Evolutionary conservation across 2,797 vertebrate species (phyloP).

Genomic region (Basileuterus tristriatus): DNA sequence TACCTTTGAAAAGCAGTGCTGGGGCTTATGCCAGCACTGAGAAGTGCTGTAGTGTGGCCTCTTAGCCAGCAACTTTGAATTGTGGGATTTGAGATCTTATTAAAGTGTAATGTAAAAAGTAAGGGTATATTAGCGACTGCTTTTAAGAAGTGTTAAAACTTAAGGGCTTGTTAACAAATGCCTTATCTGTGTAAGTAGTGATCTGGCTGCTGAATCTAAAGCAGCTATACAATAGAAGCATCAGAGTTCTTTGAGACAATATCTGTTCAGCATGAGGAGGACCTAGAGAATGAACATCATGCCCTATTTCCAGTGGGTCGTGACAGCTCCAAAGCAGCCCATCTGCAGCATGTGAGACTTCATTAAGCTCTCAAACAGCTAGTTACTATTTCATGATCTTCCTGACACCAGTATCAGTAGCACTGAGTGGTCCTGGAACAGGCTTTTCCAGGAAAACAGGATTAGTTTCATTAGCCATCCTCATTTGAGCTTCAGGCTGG

Average conservation of each 20-base stretch:
- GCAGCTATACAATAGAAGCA: background rate
- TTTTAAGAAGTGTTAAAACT: background rate
- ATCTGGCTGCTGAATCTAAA: background rate
- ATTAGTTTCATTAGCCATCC: background rate
- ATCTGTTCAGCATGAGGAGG: background rate
- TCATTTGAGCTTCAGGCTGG: background rate
- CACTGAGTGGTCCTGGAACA: background rate
- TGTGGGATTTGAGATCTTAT: background rate
- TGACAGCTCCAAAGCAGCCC: background rate
- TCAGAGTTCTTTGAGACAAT: background rate
- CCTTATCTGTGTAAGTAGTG: background rate
- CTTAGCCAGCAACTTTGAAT: accelerated
- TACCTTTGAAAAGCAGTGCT: background rate
- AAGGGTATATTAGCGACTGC: background rate
- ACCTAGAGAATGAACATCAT: background rate
- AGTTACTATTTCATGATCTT: background rate
- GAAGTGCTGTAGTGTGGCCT: background rate
- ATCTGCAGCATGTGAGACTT: background rate
- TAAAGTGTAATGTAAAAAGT: background rate
- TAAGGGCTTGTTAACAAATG: background rate
- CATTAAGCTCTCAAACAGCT: background rate
- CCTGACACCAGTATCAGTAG: background rate
- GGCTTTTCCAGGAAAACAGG: background rate
- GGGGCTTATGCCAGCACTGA: background rate
- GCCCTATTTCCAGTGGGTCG: accelerated